Evolutionary conservation across 2,113 vertebrate genomes (phyloP), one percentile per base, ranked within the genome.

Genomic region (Trogon surrucura): DNA sequence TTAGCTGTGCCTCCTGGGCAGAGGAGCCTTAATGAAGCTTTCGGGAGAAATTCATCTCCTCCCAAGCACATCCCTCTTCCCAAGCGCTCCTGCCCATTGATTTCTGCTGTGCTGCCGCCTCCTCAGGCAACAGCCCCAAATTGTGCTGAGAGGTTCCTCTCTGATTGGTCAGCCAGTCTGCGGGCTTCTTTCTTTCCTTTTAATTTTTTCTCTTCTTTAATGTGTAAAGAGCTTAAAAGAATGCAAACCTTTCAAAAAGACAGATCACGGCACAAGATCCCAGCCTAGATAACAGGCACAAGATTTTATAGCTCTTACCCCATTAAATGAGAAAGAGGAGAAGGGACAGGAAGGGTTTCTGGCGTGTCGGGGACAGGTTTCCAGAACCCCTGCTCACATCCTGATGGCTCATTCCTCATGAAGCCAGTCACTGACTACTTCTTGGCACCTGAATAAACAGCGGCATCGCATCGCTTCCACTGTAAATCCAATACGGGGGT

Each of bases 71-170:
- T 20, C 11, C 32, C 48, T 75, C 71, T 45, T 58, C n/a, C 44
- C 1, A 0, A 72, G 61, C 0, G 0, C 32, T 92, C 60, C 69
- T 44, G 60, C 53, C 27, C 60, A 13, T 16, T 29, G 67, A 73
- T 71, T 77, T 83, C 92, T 7, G 1, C 2, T 2, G 74, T 5
- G 11, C 30, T 0, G 0, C 51, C 41, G 4, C 27, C 60, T 69
- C 34, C 10, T 48, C 0, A 0, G 26, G 38, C 79, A 93, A 84
- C 82, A 93, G 50, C 61, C 30, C 57, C 34, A 27, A 51, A 21
- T 12, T 62, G 45, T 67, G 65, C 70, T 34, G 66, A 80, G 67
- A 85, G 45, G 45, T 53, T 87, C 53, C 7, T 3, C 54, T n/a
- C 53, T 4, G 2, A n/a, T 26, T 5, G 1, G n/a, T 36, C 64